Evolutionary conservation across 35 echinoderm and acorn worm genomes (phyloP).

Genomic region (Apostichopus californicus): DNA sequence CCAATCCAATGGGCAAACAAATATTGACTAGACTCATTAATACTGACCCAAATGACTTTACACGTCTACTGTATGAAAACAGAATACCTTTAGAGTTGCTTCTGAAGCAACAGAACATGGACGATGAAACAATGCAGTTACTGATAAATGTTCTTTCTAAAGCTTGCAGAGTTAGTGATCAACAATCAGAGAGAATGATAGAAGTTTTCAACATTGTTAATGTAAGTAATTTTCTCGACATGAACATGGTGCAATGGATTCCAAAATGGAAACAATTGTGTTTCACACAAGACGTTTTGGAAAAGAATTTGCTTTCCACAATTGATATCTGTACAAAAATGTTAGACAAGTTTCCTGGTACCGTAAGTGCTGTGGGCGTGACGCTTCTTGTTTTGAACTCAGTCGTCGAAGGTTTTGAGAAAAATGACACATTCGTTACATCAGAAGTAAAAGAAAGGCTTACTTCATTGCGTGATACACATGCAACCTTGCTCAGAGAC

Average conservation of each 20-base stretch:
- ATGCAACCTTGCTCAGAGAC: not conserved
- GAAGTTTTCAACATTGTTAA: not conserved
- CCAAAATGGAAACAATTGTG: not conserved
- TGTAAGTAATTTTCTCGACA: not conserved
- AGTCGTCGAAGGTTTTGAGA: not conserved
- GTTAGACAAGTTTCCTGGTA: constrained; percentile 50
- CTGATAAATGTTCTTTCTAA: constrained; percentile 22
- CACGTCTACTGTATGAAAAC: not conserved
- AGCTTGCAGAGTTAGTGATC: constrained; percentile 24
- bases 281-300: not conserved
- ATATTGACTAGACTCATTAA: not conserved
- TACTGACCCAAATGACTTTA: not conserved
- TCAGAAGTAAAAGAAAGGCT: not conserved
- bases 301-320: not conserved
- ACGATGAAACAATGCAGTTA: constrained; percentile 15
- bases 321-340: not conserved
- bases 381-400: constrained; percentile 43
- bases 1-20: constrained; percentile 25
- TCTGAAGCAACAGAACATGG: constrained; percentile 17
- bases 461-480: not conserved
- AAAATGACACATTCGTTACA: not conserved
- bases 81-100: constrained; percentile 21
- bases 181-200: constrained; percentile 6
- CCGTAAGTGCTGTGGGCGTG: constrained; percentile 32
- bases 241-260: constrained; percentile 2